Base-by-base conservation (phyloP, 2,797 vertebrate species). In the Xenops minutus region DNA sequence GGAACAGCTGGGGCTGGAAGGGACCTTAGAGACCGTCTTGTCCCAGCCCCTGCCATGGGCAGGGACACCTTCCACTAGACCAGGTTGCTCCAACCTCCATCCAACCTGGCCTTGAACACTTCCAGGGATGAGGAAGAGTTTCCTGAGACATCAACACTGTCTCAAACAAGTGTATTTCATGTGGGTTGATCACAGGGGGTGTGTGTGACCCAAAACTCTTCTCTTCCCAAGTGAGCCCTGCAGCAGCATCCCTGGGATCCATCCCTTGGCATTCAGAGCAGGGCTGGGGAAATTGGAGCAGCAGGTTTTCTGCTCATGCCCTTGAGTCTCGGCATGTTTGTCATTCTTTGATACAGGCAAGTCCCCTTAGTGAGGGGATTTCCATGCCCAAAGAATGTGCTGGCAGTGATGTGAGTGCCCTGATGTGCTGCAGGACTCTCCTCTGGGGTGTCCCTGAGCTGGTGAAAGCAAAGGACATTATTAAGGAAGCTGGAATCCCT, bases 401-500 rank as follows among this genome's bases (percentile, higher is more conserved):
- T 7, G 9, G 66, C 39, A 12, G 37, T 9, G 68, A 4, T 8
- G n/a, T 3, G 48, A 43, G 75, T 10, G 44, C 55, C 52, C 39
- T 49, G 32, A 4, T 7, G 26, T 5, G 29, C 75, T 14, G 36
- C 88, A 36, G 69, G 58, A 14, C 58, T 48, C 46, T 39, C 27
- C 63, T 19, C 9, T 5, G 13, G 68, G 68, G 76, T 71, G 64
- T 22, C 88, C 69, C 80, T 6, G 73, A 71, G 84, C 89, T 59
- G 89, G 72, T 27, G 14, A 19, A 64, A 73, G 87, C 66, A 80
- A 95, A 91, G 92, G 85, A 78, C 4, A 7, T 29, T 52, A 30
- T 95, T 52, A 84, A 90, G 91, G 79, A 82, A 76, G 32, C 12
- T 97, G 95, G 95, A 97, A 80, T 71, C 74, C 49, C 74, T 96